A percentile compares a stretch with the other conserved stretches of the same genome.
Evolutionary conservation across 37 sponge, comb jelly and placozoan genomes (phyloP).

Genomic region (Beroe forskalii): DNA sequence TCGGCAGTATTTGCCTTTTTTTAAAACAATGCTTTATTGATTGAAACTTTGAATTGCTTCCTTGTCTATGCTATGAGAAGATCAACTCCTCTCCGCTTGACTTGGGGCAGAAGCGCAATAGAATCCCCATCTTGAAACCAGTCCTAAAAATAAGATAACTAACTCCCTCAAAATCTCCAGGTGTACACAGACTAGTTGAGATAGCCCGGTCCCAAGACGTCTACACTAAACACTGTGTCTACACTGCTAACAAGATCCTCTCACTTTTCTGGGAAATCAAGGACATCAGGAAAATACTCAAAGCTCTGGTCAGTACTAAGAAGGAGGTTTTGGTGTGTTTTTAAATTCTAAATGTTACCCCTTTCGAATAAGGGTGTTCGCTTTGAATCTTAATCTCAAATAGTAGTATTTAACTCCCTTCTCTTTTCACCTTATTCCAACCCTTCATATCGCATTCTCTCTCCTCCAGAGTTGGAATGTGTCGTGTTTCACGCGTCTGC

Average conservation of each 20-base stretch:
- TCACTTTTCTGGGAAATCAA: constrained; percentile 26
- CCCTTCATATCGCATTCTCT: not conserved
- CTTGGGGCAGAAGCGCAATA: too few species aligned
- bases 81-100: too few species aligned
- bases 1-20: too few species aligned
- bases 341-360: too few species aligned
- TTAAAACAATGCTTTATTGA: not conserved
- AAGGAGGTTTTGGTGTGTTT: too few species aligned
- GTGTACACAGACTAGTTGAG: not conserved
- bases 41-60: too few species aligned
- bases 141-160: too few species aligned
- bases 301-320: not conserved
- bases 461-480: constrained; percentile 37
- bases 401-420: not conserved
- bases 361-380: too few species aligned
- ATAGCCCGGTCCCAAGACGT: constrained; percentile 20
- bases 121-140: too few species aligned
- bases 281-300: constrained; percentile 29
- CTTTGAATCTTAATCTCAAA: too few species aligned
- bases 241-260: constrained; percentile 21
- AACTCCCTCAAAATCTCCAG: constrained; percentile 22
- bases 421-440: not conserved
- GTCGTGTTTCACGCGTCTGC: constrained; percentile 33
- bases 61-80: too few species aligned
- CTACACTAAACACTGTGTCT: constrained; percentile 52